These are phyloP conservation scores for Drosophila setifemur DNA, from an alignment of 1,140 invertebrate genomes.

Conservation along the genomic window DNA sequence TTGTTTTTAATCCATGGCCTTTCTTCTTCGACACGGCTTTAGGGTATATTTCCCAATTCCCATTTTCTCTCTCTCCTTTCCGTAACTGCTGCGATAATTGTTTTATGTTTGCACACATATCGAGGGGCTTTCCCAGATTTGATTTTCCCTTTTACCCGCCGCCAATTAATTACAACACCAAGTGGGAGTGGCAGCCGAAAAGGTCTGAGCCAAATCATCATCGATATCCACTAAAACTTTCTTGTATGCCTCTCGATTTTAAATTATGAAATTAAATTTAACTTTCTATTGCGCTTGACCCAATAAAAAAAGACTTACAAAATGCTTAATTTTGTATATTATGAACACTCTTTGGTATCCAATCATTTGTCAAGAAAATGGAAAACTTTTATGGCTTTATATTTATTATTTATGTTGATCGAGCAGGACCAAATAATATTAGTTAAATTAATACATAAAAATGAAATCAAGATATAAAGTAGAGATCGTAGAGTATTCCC, in stretches of 20 bases:
- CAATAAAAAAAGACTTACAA: conserved; percentile 1
- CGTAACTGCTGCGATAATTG: conserved; percentile 31
- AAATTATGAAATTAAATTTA: conserved; percentile 25
- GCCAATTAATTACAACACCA: conserved; percentile 62
- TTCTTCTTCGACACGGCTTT: conserved; percentile 33
- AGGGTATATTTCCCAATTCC: conserved; percentile 33
- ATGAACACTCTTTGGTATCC: conserved; percentile 1
- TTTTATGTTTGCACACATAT: conserved; percentile 36
- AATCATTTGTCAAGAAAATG: no score
- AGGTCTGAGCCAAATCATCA: conserved; percentile 22
- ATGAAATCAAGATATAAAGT: no score
- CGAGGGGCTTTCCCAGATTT: conserved; percentile 33
- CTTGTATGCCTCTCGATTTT: conserved; percentile 3
- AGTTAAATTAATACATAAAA: no score
- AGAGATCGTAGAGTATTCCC: conserved; percentile 11
- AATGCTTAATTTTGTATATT: not conserved
- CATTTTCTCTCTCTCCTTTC: not conserved
- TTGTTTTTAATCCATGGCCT: conserved; percentile 9
- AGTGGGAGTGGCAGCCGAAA: conserved; percentile 37
- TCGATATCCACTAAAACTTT: conserved; percentile 9
- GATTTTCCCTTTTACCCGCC: conserved; percentile 43
- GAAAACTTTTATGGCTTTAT: no score
- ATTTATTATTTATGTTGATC: no score
- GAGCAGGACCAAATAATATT: no score
- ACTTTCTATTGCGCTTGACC: conserved; percentile 25